These are phyloP conservation scores for Endotricha flammealis DNA, from an alignment of 2,888 invertebrate genomes.

Conservation along the genomic window DNA sequence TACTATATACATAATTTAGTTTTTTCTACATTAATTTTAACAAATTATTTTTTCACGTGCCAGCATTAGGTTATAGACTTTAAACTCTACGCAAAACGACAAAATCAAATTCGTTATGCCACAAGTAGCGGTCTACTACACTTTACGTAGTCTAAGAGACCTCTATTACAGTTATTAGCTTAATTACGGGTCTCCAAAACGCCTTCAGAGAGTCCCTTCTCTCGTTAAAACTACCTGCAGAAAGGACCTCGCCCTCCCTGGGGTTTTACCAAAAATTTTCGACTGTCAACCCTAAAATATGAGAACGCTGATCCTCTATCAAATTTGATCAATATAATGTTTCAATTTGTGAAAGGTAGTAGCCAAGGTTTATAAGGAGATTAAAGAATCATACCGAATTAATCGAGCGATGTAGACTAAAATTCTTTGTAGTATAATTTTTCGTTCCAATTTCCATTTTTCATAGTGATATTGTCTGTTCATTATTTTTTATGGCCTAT, in stretches of 20 bases:
- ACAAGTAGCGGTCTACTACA: slow-evolving; percentile 17
- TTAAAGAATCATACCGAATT: too few species aligned
- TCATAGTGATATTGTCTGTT: too few species aligned
- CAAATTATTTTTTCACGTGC: too few species aligned
- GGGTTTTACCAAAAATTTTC: slow-evolving; percentile 35
- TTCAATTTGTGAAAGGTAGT: too few species aligned
- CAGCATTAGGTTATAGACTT: too few species aligned
- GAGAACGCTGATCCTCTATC: slow-evolving; percentile 13
- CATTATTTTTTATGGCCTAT: too few species aligned
- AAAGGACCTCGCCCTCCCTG: slow-evolving; percentile 22
- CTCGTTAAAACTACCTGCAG: slow-evolving; percentile 39
- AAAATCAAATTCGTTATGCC: not conserved
- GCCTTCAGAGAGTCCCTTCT: slow-evolving; percentile 32
- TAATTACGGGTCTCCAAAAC: slow-evolving; percentile 50
- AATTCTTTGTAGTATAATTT: too few species aligned
- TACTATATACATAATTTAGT: too few species aligned
- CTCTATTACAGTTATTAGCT: slow-evolving; percentile 52
- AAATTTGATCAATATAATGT: slow-evolving; percentile 1
- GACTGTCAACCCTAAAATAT: slow-evolving; percentile 35
- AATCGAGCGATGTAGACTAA: too few species aligned
- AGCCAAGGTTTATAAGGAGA: too few species aligned
- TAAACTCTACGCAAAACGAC: not conserved
- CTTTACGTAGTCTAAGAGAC: slow-evolving; percentile 40
- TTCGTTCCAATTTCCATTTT: too few species aligned
- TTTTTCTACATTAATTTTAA: too few species aligned